A percentile compares a stretch with the other conserved stretches of the same genome.
Evolutionary conservation across 1,140 invertebrate species (phyloP).

Genomic region (Drosophila kikkawai): DNA sequence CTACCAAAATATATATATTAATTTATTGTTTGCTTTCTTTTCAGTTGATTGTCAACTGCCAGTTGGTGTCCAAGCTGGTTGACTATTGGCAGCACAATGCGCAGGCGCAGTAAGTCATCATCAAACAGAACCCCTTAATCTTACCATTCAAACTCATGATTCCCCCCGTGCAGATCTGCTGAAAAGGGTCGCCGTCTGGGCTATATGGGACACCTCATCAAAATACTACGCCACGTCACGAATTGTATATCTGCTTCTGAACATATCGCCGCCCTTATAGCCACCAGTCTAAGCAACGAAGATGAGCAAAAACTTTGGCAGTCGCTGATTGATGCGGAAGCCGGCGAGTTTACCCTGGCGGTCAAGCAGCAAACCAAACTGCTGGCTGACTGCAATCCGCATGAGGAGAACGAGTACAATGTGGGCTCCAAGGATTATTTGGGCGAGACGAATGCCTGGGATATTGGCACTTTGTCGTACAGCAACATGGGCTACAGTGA

Average conservation of each 20-base stretch:
- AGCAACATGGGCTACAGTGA: conserved; percentile 68
- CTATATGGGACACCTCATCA: conserved; percentile 92
- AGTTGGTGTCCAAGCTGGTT: conserved; percentile 88
- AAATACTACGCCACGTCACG: conserved; percentile 86
- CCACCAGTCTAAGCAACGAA: conserved; percentile 67
- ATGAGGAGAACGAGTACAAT: conserved; percentile 69
- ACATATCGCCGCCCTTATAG: conserved; percentile 82
- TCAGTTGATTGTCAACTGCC: conserved; percentile 89
- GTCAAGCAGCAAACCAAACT: conserved; percentile 70
- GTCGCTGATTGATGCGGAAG: conserved; percentile 69
- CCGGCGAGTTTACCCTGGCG: conserved; percentile 73
- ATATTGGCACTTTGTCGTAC: conserved; percentile 40
- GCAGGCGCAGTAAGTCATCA: conserved; percentile 85
- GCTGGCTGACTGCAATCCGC: conserved; percentile 78
- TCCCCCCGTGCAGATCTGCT: conserved; percentile 41
- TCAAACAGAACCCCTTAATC: not conserved
- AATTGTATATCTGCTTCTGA: conserved; percentile 80
- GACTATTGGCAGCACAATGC: conserved; percentile 89
- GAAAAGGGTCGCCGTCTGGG: conserved; percentile 87
- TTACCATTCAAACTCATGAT: conserved; percentile 39
- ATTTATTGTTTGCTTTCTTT: conserved; percentile 55
- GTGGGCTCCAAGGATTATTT: conserved; percentile 64
- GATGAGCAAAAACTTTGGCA: conserved; percentile 69
- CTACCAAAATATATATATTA: not conserved
- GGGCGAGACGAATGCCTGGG: conserved; percentile 60